Conservation (phyloP, 2,888 invertebrate genomes). For the Pollenia amentaria region DNA sequence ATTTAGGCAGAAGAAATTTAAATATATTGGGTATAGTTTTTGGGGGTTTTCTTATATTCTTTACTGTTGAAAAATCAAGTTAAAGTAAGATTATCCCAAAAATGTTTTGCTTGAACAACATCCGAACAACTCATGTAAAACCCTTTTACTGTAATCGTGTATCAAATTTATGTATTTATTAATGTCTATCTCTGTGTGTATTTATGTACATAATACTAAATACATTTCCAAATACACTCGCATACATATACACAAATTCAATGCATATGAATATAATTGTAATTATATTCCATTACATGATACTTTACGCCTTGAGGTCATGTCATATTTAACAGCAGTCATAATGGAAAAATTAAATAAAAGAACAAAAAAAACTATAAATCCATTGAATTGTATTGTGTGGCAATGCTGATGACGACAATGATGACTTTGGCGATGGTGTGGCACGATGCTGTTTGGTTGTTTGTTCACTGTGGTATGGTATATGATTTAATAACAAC, state of each 20-base stretch:
- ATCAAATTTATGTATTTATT: neutral
- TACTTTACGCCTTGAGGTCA: conserved; percentile 76
- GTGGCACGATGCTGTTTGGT: conserved; percentile 52
- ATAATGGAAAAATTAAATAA: conserved; percentile 43
- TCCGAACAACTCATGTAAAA: too few relatives aligned
- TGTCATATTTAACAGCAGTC: conserved; percentile 80
- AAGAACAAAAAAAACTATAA: conserved; percentile 31
- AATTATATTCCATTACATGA: conserved; percentile 83
- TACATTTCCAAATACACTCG: neutral
- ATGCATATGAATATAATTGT: conserved; percentile 77
- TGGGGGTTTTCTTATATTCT: too few relatives aligned
- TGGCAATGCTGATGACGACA: conserved; percentile 59
- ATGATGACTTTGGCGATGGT: conserved; percentile 63
- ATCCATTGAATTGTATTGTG: conserved; percentile 55
- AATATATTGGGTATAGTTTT: neutral
- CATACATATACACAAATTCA: conserved; percentile 34
- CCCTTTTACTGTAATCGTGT: too few relatives aligned
- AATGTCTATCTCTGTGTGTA: neutral
- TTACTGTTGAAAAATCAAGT: too few relatives aligned
- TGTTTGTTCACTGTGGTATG: conserved; percentile 8
- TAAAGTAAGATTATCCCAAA: too few relatives aligned
- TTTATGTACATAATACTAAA: neutral
- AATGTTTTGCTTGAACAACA: too few relatives aligned
- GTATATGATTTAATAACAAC: conserved; percentile 66
- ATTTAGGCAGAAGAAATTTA: neutral